Conservation (phyloP, 2,113 vertebrate species). For the Emydocephalus ijimae region DNA sequence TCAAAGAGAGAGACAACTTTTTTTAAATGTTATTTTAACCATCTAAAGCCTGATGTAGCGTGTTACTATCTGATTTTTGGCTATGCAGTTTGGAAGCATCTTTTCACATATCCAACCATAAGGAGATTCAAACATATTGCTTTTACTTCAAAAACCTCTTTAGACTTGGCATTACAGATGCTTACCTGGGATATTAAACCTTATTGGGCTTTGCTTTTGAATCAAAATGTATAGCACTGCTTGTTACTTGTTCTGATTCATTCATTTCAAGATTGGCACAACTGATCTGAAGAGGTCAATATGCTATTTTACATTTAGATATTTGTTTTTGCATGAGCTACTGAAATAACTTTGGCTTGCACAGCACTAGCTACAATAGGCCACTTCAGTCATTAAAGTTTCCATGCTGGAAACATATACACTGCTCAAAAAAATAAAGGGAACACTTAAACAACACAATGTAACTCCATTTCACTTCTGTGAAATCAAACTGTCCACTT, state of each 20-base stretch:
- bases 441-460: no score
- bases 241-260: not conserved
- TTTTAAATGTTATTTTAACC: not conserved
- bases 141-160: not conserved
- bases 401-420: not conserved
- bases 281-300: not conserved
- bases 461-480: no score
- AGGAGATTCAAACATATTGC: not conserved
- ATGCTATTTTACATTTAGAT: not conserved
- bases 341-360: not conserved
- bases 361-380: not conserved
- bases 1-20: not conserved
- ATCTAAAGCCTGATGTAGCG: not conserved
- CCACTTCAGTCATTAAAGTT: not conserved
- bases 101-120: not conserved
- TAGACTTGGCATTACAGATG: not conserved
- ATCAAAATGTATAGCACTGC: not conserved
- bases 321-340: not conserved
- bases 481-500: no score
- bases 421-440: no score
- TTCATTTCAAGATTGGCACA: not conserved
- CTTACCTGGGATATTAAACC: not conserved
- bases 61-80: not conserved
- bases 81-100: not conserved
- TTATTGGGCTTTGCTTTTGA: not conserved